These are phyloP conservation scores for Zele albiditarsus DNA, from an alignment of 2,888 invertebrate species.

Conservation along the genomic window DNA sequence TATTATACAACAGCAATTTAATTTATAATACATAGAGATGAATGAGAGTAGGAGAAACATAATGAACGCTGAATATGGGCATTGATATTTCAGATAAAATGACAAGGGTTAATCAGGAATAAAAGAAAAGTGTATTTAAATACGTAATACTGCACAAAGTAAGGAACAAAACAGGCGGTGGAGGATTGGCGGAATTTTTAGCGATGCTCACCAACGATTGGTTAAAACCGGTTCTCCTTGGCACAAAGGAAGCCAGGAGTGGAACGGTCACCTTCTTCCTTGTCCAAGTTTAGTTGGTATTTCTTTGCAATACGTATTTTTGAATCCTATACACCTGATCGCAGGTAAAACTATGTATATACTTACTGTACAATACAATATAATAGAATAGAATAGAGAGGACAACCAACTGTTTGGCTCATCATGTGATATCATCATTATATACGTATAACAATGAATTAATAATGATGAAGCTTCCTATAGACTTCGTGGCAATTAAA, in stretches of 20 bases:
- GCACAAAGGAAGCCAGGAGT: constrained; percentile 54
- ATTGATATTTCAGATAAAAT: not conserved
- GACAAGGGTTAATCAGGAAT: not conserved
- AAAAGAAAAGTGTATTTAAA: not conserved
- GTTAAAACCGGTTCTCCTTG: constrained; percentile 59
- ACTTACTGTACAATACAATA: not conserved
- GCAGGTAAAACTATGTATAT: not conserved
- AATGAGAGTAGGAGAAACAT: not conserved
- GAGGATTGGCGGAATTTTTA: constrained; percentile 62
- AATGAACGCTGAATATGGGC: too few species aligned
- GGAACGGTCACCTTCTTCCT: constrained; percentile 30
- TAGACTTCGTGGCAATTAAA: too few species aligned
- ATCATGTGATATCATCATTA: not conserved
- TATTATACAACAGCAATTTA: too few species aligned
- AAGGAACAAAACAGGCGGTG: not conserved
- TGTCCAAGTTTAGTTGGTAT: not conserved
- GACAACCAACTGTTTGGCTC: not conserved
- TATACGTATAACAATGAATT: not conserved
- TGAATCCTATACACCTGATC: not conserved
- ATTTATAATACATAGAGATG: too few species aligned
- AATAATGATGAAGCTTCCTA: too few species aligned
- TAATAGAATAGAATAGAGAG: not conserved
- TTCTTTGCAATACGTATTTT: not conserved
- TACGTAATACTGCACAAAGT: not conserved
- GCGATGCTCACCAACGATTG: constrained; percentile 59